Percentiles rank a stretch among this genome's conserved stretches.
phyloP scores from a whole-genome alignment of 2,113 vertebrate genomes.

The Datnioides undecimradiatus region DNA sequence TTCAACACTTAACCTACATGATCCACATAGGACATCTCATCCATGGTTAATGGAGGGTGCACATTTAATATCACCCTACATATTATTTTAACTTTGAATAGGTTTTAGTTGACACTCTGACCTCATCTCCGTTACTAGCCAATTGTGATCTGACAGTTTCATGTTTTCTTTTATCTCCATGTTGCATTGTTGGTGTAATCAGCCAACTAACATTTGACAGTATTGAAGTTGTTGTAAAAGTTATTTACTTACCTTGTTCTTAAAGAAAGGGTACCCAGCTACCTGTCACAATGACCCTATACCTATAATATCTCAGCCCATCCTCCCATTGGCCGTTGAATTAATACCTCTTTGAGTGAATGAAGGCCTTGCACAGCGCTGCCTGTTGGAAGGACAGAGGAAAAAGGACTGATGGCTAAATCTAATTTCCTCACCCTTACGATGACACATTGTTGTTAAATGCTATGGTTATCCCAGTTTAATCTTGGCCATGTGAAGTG shows the following conservation, averaged over 20 bases:
- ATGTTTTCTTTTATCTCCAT: too few relatives aligned
- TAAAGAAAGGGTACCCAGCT: background rate
- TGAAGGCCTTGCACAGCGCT: constrained; percentile 48
- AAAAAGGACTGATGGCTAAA: background rate
- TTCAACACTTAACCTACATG: background rate
- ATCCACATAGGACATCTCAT: background rate
- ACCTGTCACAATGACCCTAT: background rate
- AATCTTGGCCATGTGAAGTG: background rate
- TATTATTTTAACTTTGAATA: background rate
- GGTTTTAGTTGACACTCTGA: too few relatives aligned
- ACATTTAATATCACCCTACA: background rate
- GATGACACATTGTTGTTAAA: background rate
- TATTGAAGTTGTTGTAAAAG: background rate
- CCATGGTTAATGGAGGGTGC: background rate
- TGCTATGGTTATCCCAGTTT: background rate
- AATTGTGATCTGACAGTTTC: too few relatives aligned
- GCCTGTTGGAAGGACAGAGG: constrained; percentile 14
- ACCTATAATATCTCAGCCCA: background rate
- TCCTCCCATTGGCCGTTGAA: constrained; percentile 12
- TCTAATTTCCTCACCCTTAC: background rate
- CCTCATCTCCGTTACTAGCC: too few relatives aligned
- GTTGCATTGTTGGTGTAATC: background rate
- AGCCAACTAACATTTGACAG: background rate
- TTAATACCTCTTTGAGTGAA: constrained; percentile 31
- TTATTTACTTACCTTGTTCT: background rate